phyloP scores from a whole-genome alignment of 2,888 invertebrate species.

The Lycocerus yunnanus region DNA sequence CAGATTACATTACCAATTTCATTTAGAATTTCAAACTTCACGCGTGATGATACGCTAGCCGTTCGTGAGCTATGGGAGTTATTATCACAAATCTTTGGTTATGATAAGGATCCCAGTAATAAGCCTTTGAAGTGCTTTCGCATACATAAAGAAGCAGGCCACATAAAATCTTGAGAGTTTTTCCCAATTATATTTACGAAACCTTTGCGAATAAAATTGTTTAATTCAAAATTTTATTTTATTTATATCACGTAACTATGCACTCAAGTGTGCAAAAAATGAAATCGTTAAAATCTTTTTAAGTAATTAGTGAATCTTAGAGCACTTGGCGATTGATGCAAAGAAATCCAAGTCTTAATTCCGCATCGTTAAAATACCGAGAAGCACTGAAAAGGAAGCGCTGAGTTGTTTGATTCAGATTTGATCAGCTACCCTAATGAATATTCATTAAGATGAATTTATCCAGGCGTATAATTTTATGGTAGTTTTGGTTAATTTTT shows the following conservation, averaged over 20 bases:
- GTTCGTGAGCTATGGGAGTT: too few species aligned
- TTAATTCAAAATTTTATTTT: too few species aligned
- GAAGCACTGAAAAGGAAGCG: constrained; percentile 36
- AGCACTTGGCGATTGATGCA: background rate
- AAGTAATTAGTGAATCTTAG: background rate
- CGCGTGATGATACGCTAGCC: too few species aligned
- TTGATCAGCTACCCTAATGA: constrained; percentile 43
- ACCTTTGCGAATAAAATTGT: too few species aligned
- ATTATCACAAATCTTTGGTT: too few species aligned
- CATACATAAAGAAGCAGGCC: too few species aligned
- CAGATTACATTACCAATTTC: too few species aligned
- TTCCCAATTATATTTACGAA: too few species aligned
- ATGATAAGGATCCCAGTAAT: too few species aligned
- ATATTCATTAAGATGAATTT: constrained; percentile 40
- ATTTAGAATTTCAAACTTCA: too few species aligned
- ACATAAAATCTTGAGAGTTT: too few species aligned
- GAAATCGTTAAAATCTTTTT: background rate
- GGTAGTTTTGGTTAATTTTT: constrained; percentile 18
- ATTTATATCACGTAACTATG: background rate
- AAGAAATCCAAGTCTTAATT: constrained; percentile 2
- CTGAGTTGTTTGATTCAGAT: constrained; percentile 44
- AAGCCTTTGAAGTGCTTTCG: too few species aligned
- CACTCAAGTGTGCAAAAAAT: background rate
- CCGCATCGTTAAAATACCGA: constrained; percentile 34
- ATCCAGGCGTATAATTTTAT: constrained; percentile 32